These are phyloP conservation scores for Neomonachus schauinslandi DNA, from an alignment of 2,113 vertebrate species.

Conservation along the genomic window DNA sequence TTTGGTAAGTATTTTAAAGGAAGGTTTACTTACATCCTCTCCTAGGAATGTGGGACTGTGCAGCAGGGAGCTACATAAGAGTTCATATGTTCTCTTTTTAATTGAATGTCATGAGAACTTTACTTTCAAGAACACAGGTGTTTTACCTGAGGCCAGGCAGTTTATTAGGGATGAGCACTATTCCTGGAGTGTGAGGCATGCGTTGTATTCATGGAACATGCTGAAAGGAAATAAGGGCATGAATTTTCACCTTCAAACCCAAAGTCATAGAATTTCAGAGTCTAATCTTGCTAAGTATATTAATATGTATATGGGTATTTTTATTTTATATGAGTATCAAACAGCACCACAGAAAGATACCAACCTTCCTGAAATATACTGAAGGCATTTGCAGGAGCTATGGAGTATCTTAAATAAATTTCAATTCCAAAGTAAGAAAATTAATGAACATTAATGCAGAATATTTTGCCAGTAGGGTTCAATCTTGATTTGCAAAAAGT, in stretches of 20 bases:
- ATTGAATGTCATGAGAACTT: slow-evolving; percentile 12
- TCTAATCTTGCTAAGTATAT: neutral
- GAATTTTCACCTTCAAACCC: slow-evolving; percentile 30
- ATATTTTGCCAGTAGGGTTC: neutral
- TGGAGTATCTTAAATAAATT: neutral
- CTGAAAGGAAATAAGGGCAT: neutral
- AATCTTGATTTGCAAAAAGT: neutral
- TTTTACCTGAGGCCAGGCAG: slow-evolving; percentile 43
- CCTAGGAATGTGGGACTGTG: slow-evolving; percentile 61
- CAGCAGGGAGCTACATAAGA: slow-evolving; percentile 45
- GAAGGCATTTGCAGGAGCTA: neutral
- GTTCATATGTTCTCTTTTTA: slow-evolving; percentile 53
- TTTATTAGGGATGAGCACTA: neutral
- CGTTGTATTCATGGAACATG: neutral
- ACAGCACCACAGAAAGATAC: neutral
- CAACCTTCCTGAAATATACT: neutral
- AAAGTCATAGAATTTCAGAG: neutral
- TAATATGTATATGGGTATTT: neutral
- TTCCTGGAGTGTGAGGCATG: neutral
- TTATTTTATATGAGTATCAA: neutral
- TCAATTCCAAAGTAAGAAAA: neutral
- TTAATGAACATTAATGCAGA: neutral
- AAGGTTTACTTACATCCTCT: slow-evolving; percentile 42
- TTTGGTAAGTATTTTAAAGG: slow-evolving; percentile 66
- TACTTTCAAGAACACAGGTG: slow-evolving; percentile 53